Percentiles rank a stretch among this genome's conserved stretches.
phyloP scores from a whole-genome alignment of 2,113 vertebrate species.

The Psettodes erumei region DNA sequence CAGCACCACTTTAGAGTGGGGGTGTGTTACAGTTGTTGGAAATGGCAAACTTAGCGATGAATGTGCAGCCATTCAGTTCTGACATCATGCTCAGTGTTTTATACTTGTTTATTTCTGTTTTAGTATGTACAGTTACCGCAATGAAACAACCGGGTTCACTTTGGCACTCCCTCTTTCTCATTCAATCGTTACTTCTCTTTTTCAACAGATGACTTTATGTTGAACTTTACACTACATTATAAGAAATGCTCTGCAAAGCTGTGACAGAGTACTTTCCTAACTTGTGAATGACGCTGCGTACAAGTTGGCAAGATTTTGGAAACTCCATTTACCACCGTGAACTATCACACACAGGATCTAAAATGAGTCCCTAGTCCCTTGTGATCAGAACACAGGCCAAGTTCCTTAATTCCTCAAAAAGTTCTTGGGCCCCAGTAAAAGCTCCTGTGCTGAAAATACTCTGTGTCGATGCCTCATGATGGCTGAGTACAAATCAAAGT shows the following conservation, averaged over 20 bases:
- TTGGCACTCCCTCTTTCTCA: not conserved
- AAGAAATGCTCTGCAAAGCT: not conserved
- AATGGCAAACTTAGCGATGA: slow-evolving; percentile 14
- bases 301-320: not conserved
- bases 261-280: not conserved
- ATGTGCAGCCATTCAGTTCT: not conserved
- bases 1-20: slow-evolving; percentile 9
- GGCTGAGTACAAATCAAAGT: not conserved
- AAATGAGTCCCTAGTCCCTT: not conserved
- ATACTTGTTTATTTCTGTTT: not conserved
- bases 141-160: not conserved
- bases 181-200: not conserved
- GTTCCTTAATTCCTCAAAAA: not conserved
- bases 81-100: not conserved
- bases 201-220: not conserved
- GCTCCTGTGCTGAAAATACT: not conserved
- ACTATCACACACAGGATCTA: not conserved
- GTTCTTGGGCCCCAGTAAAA: not conserved
- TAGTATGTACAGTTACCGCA: not conserved
- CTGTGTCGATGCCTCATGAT: not conserved
- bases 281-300: not conserved
- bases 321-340: not conserved
- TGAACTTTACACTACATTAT: not conserved
- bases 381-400: not conserved
- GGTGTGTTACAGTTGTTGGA: slow-evolving; percentile 5